Base-by-base conservation (phyloP, 2,113 vertebrate genomes). In the Maccullochella peelii region DNA sequence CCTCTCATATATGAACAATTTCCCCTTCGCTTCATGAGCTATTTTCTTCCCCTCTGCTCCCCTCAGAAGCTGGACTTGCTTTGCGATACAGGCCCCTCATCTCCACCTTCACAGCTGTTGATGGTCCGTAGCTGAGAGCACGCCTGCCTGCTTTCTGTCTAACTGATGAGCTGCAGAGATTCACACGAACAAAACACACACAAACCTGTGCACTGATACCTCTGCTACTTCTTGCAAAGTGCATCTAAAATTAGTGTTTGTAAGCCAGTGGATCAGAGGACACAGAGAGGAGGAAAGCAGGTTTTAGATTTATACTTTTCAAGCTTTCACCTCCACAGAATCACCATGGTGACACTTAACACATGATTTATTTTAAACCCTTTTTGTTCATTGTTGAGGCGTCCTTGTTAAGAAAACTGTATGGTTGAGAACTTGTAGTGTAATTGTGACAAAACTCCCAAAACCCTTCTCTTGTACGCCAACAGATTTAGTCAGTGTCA, bases 161-260 rank as follows among this genome's bases (percentile, higher is more conserved):
- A 82, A 84, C 73, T 71, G 61, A 89, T 88, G 61, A 88, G 67
- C 69, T 68, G 49, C 81, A 50, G 62, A 75, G 59, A 42, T 3
- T 49, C 73, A 21, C 49, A 36, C 16, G 55, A 6, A 47, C 30
- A 52, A 20, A 25, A 73, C 40, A 59, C 57, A 36, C 62, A 54
- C 44, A 58, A 10, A 71, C 44, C 3, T 40, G 49, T 36, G n/a
- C 42, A 33, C 71, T 4, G 38, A 68, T 57, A 50, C 42, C 18
- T 42, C 49, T 21, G 9, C 54, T n/a, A 67, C 58, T 50, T 65
- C 25, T 55, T 9, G 14, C 78, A 82, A 67, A 82, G 80, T 79
- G 81, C 77, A 75, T 84, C 74, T 79, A 84, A 82, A 82, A 69
- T 76, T 16, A 67, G 76, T 18, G 52, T 49, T 50, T 84, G 27